Conservation (phyloP, 2,888 invertebrate species). For the Tipula helvola region DNA sequence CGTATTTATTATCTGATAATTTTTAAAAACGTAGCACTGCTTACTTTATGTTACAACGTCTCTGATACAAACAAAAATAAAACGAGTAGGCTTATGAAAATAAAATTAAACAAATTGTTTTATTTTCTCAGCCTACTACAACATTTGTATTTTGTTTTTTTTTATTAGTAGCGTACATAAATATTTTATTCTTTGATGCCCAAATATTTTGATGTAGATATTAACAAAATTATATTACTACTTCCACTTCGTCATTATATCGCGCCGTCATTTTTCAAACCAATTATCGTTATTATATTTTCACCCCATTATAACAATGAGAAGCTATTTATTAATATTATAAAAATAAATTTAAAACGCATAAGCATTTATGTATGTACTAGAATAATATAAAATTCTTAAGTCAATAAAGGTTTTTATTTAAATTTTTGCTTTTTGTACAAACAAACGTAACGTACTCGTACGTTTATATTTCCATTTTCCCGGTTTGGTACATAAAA, state of each 20-base stretch:
- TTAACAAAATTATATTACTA: not conserved
- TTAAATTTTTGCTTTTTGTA: not conserved
- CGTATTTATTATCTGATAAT: not conserved
- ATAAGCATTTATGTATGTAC: not conserved
- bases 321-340: not conserved
- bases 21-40: not conserved
- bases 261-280: not conserved
- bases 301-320: not conserved
- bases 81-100: not conserved
- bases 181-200: not conserved
- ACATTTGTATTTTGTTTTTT: not conserved
- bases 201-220: not conserved
- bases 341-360: not conserved
- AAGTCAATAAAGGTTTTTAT: not conserved
- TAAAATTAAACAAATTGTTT: not conserved
- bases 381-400: not conserved
- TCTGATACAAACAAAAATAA: not conserved
- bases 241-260: too few relatives aligned
- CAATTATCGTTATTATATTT: not conserved
- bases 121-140: not conserved
- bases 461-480: not conserved
- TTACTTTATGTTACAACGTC: not conserved
- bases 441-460: not conserved
- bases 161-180: too few relatives aligned
- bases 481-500: not conserved